Evolutionary conservation across 2,888 invertebrate genomes (phyloP).

Genomic region (Ferdinandea cuprea): DNA sequence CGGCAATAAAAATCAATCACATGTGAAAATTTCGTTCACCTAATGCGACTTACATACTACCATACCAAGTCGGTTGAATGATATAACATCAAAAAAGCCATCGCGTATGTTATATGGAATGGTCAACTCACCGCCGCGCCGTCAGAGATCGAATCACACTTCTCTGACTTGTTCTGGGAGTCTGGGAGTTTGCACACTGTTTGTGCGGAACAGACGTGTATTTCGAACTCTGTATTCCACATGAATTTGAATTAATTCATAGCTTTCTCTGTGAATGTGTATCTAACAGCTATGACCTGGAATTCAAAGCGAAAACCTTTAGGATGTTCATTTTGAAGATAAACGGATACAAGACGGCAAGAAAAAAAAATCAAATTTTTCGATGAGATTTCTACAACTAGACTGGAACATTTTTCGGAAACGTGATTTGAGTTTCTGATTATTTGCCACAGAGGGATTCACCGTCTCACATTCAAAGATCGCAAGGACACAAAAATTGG

Average conservation of each 20-base stretch:
- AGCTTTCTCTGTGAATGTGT: not conserved
- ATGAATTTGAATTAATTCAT: slow-evolving; percentile 54
- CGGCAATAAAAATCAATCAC: slow-evolving; percentile 42
- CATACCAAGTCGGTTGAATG: slow-evolving; percentile 21
- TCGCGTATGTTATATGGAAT: slow-evolving; percentile 8
- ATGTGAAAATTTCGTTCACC: slow-evolving; percentile 30
- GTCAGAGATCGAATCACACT: slow-evolving; percentile 33
- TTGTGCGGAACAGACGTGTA: slow-evolving; percentile 42
- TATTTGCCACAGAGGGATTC: slow-evolving; percentile 29
- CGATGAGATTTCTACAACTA: slow-evolving; percentile 47
- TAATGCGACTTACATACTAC: slow-evolving; percentile 24
- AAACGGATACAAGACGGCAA: not conserved
- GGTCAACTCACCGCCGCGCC: slow-evolving; percentile 39
- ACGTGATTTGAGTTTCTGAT: slow-evolving; percentile 59
- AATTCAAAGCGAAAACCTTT: not conserved
- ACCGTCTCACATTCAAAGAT: not conserved
- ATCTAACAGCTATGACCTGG: slow-evolving; percentile 3
- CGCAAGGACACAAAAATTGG: not conserved
- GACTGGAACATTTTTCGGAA: slow-evolving; percentile 51
- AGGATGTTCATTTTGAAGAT: slow-evolving; percentile 16
- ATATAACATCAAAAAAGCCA: not conserved
- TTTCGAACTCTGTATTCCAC: slow-evolving; percentile 13
- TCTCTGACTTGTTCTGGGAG: not conserved
- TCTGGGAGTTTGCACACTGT: slow-evolving; percentile 29
- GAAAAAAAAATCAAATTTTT: slow-evolving; percentile 37